Conservation (phyloP, 2,888 invertebrate genomes). For the Plagodis dolabraria region DNA sequence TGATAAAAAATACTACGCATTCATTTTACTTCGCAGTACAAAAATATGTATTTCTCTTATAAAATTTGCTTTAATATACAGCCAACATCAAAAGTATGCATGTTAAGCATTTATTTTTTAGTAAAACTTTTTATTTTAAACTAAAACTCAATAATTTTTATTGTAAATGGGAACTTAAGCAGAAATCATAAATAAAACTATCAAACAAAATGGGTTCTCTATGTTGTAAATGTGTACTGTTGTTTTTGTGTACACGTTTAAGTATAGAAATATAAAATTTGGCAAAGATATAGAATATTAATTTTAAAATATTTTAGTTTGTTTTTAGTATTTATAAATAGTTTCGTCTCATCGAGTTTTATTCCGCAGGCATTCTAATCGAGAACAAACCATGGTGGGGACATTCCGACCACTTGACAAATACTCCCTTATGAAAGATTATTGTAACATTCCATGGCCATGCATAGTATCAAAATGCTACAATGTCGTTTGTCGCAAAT, state of each 20-base stretch:
- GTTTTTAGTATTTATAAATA: constrained; percentile 5
- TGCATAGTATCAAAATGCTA: constrained; percentile 73
- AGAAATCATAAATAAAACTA: constrained; percentile 33
- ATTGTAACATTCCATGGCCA: constrained; percentile 75
- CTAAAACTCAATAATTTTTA: constrained; percentile 46
- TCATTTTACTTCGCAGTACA: constrained; percentile 18
- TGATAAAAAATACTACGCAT: constrained; percentile 24
- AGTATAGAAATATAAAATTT: constrained; percentile 13
- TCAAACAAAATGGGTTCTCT: constrained; percentile 39
- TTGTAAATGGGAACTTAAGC: constrained; percentile 40
- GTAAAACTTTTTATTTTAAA: constrained; percentile 49
- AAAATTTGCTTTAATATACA: constrained; percentile 35
- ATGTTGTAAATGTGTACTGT: constrained; percentile 41
- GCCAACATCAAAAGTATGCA: constrained; percentile 74
- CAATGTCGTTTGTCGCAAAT: constrained; percentile 65
- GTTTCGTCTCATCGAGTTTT: constrained; percentile 50
- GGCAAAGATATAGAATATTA: constrained; percentile 28
- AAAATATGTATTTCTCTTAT: constrained; percentile 7
- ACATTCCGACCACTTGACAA: constrained; percentile 42
- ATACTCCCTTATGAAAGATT: constrained; percentile 43
- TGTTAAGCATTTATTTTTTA: constrained; percentile 55
- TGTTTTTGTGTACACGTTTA: constrained; percentile 43
- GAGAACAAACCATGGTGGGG: constrained; percentile 52
- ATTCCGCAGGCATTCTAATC: constrained; percentile 29
- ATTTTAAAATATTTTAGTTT: constrained; percentile 31